phyloP scores from a whole-genome alignment of 2,113 vertebrate genomes.

The Sinocyclocheilus grahami region DNA sequence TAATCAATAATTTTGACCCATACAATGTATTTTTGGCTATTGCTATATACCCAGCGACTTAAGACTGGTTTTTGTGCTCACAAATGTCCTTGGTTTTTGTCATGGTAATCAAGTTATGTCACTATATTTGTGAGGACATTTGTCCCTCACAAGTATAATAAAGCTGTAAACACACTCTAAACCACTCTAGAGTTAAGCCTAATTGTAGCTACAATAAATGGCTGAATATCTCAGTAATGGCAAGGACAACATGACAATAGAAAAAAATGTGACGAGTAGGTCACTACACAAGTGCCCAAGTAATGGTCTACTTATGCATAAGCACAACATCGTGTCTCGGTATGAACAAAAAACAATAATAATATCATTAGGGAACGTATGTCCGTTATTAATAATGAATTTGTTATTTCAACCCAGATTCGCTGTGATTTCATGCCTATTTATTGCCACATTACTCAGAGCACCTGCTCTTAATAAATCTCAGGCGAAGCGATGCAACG shows the following conservation, averaged over 20 bases:
- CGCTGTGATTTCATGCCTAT: neutral
- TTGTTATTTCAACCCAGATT: neutral
- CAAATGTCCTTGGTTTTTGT: neutral
- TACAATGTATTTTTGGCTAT: no score
- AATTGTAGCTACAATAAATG: slow-evolving; percentile 4
- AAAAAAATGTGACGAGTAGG: neutral
- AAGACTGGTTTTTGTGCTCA: no score
- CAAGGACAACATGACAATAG: slow-evolving; percentile 4
- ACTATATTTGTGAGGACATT: no score
- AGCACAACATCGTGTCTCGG: neutral
- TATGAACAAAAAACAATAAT: neutral
- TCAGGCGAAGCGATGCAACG: neutral
- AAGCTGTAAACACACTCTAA: neutral
- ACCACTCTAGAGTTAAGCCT: slow-evolving; percentile 18
- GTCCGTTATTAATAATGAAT: neutral
- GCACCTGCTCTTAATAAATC: neutral
- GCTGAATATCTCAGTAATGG: neutral
- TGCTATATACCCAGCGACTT: no score
- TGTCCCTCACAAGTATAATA: neutral
- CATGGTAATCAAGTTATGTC: neutral
- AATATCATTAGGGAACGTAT: neutral
- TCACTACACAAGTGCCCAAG: neutral
- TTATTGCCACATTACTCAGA: neutral
- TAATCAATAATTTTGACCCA: no score
- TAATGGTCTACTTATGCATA: neutral